Evolutionary conservation across 2,888 invertebrate genomes (phyloP).

Genomic region (Prosopocoilus inquinatus): DNA sequence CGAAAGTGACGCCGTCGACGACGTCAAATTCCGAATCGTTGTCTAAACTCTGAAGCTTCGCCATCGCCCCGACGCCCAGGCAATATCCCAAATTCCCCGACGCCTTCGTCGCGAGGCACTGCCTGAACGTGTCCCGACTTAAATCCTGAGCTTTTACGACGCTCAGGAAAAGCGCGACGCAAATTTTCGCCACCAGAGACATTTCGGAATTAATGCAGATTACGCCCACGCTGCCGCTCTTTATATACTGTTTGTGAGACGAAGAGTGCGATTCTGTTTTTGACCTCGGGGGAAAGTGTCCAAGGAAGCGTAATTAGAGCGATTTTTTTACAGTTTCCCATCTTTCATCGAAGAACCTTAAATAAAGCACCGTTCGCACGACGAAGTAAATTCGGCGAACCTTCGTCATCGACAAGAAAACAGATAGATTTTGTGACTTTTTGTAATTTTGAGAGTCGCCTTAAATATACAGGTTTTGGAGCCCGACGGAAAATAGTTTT

Average conservation of each 20-base stretch:
- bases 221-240: constrained; percentile 6
- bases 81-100: constrained; percentile 59
- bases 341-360: too few relatives aligned
- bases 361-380: too few relatives aligned
- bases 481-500: too few relatives aligned
- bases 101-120: constrained; percentile 52
- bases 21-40: constrained; percentile 66
- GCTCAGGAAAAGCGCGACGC: background rate
- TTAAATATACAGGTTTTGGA: too few relatives aligned
- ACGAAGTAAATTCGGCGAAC: too few relatives aligned
- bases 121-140: constrained; percentile 40
- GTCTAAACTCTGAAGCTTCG: constrained; percentile 64
- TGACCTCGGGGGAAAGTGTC: background rate
- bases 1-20: constrained; percentile 62
- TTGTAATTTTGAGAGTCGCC: too few relatives aligned
- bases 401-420: too few relatives aligned
- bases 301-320: background rate
- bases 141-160: constrained; percentile 1
- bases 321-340: background rate
- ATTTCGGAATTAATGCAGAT: background rate
- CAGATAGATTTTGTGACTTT: too few relatives aligned
- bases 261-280: background rate
- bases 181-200: background rate
- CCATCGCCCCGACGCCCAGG: constrained; percentile 68
- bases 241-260: background rate